Percentiles rank a stretch among this genome's conserved stretches.
phyloP scores from a whole-genome alignment of 2,888 invertebrate species.

The Pammene fasciana region DNA sequence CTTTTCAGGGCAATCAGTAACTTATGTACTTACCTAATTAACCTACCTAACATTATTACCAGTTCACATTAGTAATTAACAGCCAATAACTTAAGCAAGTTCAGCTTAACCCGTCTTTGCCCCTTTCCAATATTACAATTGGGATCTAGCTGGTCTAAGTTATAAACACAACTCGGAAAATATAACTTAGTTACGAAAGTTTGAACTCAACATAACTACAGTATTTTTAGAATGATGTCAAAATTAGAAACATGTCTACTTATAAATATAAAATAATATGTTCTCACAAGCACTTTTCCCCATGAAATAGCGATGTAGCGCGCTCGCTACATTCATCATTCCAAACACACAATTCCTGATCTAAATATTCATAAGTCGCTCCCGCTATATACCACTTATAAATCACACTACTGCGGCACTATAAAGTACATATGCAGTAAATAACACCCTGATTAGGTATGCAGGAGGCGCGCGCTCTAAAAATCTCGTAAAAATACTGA shows the following conservation, averaged over 20 bases:
- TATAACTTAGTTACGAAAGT: no score
- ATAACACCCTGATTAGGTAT: conserved; percentile 59
- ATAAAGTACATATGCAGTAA: conserved; percentile 45
- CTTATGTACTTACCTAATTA: no score
- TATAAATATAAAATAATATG: background rate
- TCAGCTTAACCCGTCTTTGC: no score
- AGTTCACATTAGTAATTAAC: no score
- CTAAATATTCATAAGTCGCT: conserved; percentile 30
- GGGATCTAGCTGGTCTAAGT: no score
- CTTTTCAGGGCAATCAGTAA: no score
- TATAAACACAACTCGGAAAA: no score
- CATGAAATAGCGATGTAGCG: conserved; percentile 9
- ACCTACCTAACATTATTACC: no score
- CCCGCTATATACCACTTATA: conserved; percentile 12
- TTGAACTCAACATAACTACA: no score
- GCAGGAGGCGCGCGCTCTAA: conserved; percentile 51
- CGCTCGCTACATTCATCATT: conserved; percentile 11
- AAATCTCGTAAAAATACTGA: conserved; percentile 68
- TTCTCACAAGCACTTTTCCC: background rate
- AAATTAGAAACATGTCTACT: background rate
- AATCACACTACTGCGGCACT: conserved; percentile 11
- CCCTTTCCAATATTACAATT: no score
- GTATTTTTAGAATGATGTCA: background rate
- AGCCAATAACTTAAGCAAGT: no score
- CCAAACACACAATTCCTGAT: conserved; percentile 24